Evolutionary conservation across 2,888 invertebrate genomes (phyloP).

Genomic region (Drosophila aldrichi): DNA sequence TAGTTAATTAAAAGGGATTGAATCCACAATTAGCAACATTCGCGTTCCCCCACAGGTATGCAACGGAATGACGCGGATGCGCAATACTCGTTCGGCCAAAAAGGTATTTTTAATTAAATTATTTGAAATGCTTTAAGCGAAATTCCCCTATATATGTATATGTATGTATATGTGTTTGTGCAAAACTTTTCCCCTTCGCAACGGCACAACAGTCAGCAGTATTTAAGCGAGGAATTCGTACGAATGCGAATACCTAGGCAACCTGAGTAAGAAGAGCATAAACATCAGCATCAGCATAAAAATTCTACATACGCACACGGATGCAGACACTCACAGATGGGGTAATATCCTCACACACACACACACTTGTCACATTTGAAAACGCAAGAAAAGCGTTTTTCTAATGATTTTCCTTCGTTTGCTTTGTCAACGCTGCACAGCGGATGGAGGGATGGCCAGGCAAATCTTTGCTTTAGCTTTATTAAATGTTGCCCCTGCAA

Average conservation of each 20-base stretch:
- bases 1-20: slow-evolving; percentile 62
- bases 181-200: slow-evolving; percentile 4
- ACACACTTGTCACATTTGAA: slow-evolving; percentile 31
- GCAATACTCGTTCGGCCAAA: slow-evolving; percentile 18
- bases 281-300: slow-evolving; percentile 41
- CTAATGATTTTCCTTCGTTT: slow-evolving; percentile 27
- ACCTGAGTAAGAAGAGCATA: slow-evolving; percentile 24
- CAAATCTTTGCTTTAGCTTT: slow-evolving; percentile 43
- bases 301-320: slow-evolving; percentile 20
- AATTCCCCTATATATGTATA: slow-evolving; percentile 61
- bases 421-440: slow-evolving; percentile 12
- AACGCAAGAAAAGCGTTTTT: slow-evolving; percentile 53
- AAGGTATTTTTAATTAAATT: slow-evolving; percentile 71
- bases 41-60: slow-evolving; percentile 49
- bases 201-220: slow-evolving; percentile 4
- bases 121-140: slow-evolving; percentile 59
- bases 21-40: slow-evolving; percentile 51
- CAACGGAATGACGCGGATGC: slow-evolving; percentile 16
- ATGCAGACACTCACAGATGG: neutral
- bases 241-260: slow-evolving; percentile 24
- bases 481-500: slow-evolving; percentile 71
- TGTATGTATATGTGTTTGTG: slow-evolving; percentile 52
- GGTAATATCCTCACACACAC: slow-evolving; percentile 10
- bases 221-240: slow-evolving; percentile 14
- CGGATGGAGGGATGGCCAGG: neutral